phyloP scores from a whole-genome alignment of 2,797 vertebrate genomes.

The Phylloscopus collybita region DNA sequence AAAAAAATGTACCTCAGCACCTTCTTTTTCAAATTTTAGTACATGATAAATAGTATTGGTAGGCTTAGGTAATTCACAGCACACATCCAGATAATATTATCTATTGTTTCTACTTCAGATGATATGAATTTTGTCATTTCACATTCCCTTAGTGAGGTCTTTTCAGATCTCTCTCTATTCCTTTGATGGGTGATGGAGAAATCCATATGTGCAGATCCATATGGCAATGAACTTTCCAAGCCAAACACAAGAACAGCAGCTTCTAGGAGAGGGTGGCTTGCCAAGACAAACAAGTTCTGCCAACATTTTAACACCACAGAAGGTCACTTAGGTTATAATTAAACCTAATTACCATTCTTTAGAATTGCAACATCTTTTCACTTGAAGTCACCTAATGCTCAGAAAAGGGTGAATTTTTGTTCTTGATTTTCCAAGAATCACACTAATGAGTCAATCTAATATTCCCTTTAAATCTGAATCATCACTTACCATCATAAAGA shows the following conservation, averaged over 20 bases:
- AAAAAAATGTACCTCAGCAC: neutral
- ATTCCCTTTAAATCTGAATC: slow-evolving; percentile 4
- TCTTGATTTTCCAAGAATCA: neutral
- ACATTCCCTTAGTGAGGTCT: neutral
- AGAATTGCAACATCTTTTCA: slow-evolving; percentile 36
- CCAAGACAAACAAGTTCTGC: slow-evolving; percentile 59
- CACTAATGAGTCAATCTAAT: neutral
- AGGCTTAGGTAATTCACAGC: neutral
- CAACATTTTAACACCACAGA: slow-evolving; percentile 47
- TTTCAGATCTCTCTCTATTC: neutral
- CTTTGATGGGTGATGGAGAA: neutral
- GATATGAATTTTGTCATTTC: neutral
- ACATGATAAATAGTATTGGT: neutral
- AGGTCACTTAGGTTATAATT: slow-evolving; percentile 61
- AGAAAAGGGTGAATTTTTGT: neutral
- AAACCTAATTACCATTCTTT: slow-evolving; percentile 38
- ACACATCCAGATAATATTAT: neutral
- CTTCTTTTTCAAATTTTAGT: neutral
- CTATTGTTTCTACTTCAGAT: neutral
- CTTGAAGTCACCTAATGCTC: neutral
- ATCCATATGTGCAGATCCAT: neutral
- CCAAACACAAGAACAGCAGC: slow-evolving; percentile 3
- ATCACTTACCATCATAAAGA: neutral
- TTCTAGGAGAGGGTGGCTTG: neutral
- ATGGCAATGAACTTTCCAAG: neutral